Conservation (phyloP, 1,140 invertebrate genomes). For the Chironomus tepperi region DNA sequence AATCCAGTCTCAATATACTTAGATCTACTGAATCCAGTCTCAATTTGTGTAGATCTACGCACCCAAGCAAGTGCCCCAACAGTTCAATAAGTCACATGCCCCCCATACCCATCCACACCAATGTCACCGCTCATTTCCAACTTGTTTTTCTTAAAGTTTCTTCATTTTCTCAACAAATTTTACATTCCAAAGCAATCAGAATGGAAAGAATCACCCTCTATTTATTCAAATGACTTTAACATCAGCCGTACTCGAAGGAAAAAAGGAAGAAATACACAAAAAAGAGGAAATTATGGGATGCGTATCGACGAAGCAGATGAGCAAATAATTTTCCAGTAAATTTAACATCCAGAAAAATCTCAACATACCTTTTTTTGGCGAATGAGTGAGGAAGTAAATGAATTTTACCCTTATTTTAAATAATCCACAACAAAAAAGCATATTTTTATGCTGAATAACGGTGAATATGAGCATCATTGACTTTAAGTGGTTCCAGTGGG, state of each 20-base stretch:
- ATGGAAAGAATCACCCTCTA: slow-evolving; percentile 20
- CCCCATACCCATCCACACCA: no score
- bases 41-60: no score
- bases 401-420: neutral
- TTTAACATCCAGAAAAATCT: slow-evolving; percentile 17
- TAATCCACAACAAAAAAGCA: neutral
- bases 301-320: slow-evolving; percentile 19
- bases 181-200: slow-evolving; percentile 20
- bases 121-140: no score
- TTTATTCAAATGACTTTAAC: slow-evolving; percentile 19
- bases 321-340: slow-evolving; percentile 21
- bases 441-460: neutral
- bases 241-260: neutral
- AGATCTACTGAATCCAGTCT: no score
- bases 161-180: neutral
- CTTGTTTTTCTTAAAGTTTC: no score
- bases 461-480: slow-evolving; percentile 6
- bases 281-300: neutral
- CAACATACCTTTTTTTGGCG: neutral
- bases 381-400: neutral
- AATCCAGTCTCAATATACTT: no score
- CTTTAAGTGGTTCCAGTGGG: neutral
- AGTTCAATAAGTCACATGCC: no score
- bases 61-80: no score
- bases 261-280: no score